Evolutionary conservation across 2,113 vertebrate genomes (phyloP).

Genomic region (Heterotilapia buettikoferi): DNA sequence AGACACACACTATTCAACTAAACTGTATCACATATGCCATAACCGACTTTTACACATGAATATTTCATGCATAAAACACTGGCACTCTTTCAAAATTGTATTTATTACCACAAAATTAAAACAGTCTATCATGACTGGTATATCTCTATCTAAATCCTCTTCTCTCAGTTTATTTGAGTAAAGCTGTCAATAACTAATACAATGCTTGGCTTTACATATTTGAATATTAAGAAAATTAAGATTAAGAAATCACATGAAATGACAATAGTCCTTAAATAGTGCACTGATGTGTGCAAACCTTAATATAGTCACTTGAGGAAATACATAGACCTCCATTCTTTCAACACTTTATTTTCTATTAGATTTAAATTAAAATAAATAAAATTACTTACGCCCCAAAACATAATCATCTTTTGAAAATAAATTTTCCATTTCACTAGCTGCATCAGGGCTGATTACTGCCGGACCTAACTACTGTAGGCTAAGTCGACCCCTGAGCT

Average conservation of each 20-base stretch:
- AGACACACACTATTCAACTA: background rate
- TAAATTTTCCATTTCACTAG: background rate
- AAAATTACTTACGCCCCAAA: background rate
- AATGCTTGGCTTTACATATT: background rate
- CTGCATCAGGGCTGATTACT: background rate
- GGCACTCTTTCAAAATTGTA: background rate
- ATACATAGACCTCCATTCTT: background rate
- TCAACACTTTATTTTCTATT: background rate
- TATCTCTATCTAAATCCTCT: background rate
- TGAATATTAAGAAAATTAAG: background rate
- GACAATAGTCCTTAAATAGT: background rate
- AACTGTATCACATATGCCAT: background rate
- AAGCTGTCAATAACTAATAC: background rate
- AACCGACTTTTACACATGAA: background rate
- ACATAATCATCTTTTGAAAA: background rate
- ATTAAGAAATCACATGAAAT: background rate
- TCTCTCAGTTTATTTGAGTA: background rate
- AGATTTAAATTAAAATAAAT: background rate
- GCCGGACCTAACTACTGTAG: background rate
- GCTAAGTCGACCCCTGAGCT: background rate
- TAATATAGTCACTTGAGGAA: background rate
- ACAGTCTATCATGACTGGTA: background rate
- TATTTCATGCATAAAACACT: background rate
- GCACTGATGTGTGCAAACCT: background rate
- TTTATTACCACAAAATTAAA: background rate